These are phyloP conservation scores for Trachemys scripta DNA, from an alignment of 2,113 vertebrate species.

Conservation along the genomic window DNA sequence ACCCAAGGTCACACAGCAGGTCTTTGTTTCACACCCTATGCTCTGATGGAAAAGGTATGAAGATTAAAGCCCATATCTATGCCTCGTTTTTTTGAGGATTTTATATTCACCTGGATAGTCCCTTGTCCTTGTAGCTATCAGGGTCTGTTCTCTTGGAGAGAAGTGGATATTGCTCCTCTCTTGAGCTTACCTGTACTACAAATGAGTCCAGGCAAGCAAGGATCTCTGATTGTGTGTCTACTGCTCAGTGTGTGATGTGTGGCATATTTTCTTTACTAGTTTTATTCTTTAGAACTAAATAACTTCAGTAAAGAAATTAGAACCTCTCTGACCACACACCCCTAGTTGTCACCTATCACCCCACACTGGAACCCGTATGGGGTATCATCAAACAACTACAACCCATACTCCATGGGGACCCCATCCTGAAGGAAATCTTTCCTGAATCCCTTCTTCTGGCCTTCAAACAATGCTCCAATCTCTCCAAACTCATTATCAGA, in stretches of 20 bases:
- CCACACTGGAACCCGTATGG: background rate
- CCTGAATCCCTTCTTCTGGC: background rate
- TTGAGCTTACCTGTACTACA: background rate
- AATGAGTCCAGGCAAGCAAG: background rate
- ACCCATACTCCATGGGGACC: background rate
- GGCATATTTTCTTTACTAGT: fast-evolving
- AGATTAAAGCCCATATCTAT: background rate
- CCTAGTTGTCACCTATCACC: background rate
- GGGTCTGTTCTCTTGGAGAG: background rate
- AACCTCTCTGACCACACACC: background rate
- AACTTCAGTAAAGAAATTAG: background rate
- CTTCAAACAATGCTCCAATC: background rate
- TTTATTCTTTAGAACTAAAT: background rate
- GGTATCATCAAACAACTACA: background rate
- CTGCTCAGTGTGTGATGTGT: fast-evolving
- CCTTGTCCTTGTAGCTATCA: background rate
- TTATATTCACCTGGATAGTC: background rate
- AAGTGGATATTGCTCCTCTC: background rate
- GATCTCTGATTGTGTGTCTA: background rate
- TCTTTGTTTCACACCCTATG: background rate
- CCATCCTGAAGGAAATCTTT: background rate
- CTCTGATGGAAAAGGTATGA: background rate
- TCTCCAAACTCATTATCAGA: background rate
- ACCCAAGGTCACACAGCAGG: constrained; percentile 6
- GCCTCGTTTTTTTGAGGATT: background rate